phyloP scores from a whole-genome alignment of 2,797 vertebrate species.

The Buphagus erythrorhynchus region DNA sequence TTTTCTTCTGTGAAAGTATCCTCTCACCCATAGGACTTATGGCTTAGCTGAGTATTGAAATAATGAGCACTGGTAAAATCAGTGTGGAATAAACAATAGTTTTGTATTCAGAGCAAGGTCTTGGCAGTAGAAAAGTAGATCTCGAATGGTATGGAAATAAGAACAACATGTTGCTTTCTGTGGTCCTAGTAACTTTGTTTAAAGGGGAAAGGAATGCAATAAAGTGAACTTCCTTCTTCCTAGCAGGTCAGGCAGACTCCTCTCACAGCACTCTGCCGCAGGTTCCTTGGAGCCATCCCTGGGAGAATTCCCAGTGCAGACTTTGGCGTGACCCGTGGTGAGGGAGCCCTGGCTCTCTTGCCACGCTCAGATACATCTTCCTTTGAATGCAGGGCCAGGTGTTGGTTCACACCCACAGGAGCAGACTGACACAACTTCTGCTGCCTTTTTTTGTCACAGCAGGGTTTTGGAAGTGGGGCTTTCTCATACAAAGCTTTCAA shows the following conservation, averaged over 20 bases:
- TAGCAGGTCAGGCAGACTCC: neutral
- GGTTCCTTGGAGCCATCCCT: neutral
- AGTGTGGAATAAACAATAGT: accelerated
- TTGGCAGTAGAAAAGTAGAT: neutral
- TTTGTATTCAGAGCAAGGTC: neutral
- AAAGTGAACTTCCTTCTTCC: neutral
- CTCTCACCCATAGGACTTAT: neutral
- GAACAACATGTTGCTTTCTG: neutral
- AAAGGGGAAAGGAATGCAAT: neutral
- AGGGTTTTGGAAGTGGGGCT: neutral
- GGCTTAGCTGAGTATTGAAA: neutral
- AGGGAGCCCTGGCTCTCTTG: neutral
- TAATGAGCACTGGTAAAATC: neutral
- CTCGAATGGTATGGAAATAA: neutral
- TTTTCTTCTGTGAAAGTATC: neutral
- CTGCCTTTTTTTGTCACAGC: neutral
- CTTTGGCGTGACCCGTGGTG: neutral
- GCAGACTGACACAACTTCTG: neutral
- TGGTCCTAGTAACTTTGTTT: neutral
- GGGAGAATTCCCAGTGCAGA: neutral
- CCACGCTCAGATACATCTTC: accelerated
- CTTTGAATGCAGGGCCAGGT: neutral
- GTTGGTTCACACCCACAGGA: neutral
- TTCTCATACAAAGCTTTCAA: neutral
- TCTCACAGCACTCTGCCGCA: neutral